A percentile compares a stretch with the other conserved stretches of the same genome.
Conservation (phyloP, 2,888 invertebrate genomes). For the Xylota segnis region DNA sequence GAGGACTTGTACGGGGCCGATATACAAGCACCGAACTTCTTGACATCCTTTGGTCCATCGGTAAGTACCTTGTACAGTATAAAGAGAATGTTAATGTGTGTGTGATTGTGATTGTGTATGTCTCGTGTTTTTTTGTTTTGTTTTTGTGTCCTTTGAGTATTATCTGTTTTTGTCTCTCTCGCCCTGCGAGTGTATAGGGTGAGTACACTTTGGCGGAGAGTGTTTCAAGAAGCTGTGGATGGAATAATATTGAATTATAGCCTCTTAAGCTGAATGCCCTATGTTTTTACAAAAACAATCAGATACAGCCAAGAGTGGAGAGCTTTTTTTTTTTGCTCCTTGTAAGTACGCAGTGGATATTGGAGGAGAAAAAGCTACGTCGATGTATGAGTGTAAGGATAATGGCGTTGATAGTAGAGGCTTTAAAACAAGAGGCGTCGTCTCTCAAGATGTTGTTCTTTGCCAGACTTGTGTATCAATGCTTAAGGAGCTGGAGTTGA, state of each 20-base stretch:
- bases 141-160: conserved; percentile 44
- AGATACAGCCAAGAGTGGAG: conserved; percentile 27
- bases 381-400: not conserved
- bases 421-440: not conserved
- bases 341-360: conserved; percentile 19
- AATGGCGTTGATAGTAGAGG: too few species aligned
- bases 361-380: not conserved
- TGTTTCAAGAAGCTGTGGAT: conserved; percentile 51
- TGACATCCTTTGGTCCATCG: conserved; percentile 96
- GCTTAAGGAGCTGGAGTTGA: too few species aligned
- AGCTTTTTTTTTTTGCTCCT: conserved; percentile 23
- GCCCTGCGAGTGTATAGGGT: not conserved
- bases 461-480: not conserved
- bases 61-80: conserved; percentile 82
- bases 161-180: conserved; percentile 37
- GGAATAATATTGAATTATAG: conserved; percentile 71
- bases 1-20: conserved; percentile 91
- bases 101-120: not conserved
- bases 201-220: conserved; percentile 48
- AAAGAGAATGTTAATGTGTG: not conserved
- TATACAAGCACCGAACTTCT: conserved; percentile 92
- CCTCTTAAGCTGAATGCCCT: conserved; percentile 17
- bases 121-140: conserved; percentile 21
- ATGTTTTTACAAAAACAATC: conserved; percentile 45
- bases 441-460: not conserved